These are phyloP conservation scores for Cephus rjabovi DNA, from an alignment of 2,888 invertebrate genomes.

Conservation along the genomic window DNA sequence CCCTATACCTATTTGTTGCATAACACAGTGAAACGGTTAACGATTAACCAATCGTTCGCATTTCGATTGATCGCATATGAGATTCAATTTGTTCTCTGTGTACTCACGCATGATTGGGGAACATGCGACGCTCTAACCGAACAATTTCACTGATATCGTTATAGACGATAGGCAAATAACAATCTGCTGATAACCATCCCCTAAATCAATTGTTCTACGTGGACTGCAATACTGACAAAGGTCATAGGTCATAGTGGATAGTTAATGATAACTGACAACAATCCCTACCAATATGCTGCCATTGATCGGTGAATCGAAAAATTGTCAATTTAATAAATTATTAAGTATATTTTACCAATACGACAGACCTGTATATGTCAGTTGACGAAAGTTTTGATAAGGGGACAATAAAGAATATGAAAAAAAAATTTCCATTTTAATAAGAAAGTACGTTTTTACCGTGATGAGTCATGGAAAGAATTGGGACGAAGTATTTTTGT, in stretches of 20 bases:
- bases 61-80: background rate
- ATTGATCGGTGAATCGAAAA: no score
- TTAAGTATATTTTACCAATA: no score
- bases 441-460: background rate
- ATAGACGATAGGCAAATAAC: background rate
- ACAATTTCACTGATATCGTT: background rate
- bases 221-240: background rate
- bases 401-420: background rate
- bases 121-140: background rate
- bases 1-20: background rate
- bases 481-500: background rate
- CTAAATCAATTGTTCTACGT: background rate
- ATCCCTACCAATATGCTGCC: no score
- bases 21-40: background rate
- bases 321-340: no score
- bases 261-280: background rate
- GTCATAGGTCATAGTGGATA: background rate
- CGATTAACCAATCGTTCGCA: background rate
- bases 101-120: background rate
- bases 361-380: background rate
- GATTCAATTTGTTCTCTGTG: background rate
- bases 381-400: background rate
- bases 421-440: background rate
- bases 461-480: background rate
- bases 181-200: background rate